Base-by-base conservation (phyloP, 2,797 vertebrate species). In the Fistularia commersonii region DNA sequence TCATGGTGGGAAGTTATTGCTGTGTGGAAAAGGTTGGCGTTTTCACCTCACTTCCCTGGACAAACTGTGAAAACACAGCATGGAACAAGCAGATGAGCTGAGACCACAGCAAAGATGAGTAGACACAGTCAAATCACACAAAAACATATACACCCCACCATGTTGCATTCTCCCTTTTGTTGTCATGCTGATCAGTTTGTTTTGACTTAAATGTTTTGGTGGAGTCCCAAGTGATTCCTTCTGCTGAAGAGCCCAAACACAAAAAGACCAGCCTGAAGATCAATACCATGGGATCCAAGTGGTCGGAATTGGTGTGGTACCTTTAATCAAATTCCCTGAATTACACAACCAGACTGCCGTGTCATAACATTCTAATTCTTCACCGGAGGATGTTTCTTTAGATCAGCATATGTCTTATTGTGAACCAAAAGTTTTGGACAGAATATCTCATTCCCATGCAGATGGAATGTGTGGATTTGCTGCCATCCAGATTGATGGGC, bases 1-100 rank as follows among this genome's bases (percentile, higher is more conserved):
- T 86, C 82, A 83, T 81, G 72, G 74, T 77, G 81, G 75, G 81
- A 87, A 85, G 82, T 88, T 86, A 82, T 86, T 81, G 76, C 80
- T 77, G 63, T 76, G 75, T 66, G 66, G 73, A 82, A 84, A 87
- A 86, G 81, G 83, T 88, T 86, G 84, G 77, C 57, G 37, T 81
- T 61, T 81, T 87, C 74, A 80, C 73, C 81, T 64, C 35, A 58
- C 67, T 80, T 69, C 74, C 54, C 59, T 61, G 79, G 76, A 81
- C 63, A 81, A 82, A 81, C 56, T 61, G 80, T 61, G 67, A 13
- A 54, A 66, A 63, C 83, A 6, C 83, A 86, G 80, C 83, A 51
- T 78, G 84, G 46, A 49, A 6, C 8, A 3, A 67, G 59, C 46
- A 64, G 62, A 68, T 3, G 70, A 79, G 72, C 69, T 40, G 64